Conservation (phyloP, 2,888 invertebrate species). For the Chaitophorus viminalis region DNA sequence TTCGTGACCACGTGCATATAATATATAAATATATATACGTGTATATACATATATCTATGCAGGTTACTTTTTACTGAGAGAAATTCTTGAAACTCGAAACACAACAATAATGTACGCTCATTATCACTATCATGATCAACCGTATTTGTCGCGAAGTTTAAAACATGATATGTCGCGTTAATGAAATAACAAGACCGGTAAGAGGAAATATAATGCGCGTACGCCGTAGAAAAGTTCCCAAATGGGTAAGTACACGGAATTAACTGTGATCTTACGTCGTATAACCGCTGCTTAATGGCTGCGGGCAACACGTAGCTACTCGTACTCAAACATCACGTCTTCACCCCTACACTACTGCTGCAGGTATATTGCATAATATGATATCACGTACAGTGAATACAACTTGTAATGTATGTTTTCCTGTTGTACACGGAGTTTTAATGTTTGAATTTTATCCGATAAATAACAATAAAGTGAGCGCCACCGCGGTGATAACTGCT, state of each 20-base stretch:
- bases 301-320: neutral
- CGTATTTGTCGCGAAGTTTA: neutral
- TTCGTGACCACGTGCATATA: too few relatives aligned
- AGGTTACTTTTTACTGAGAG: too few relatives aligned
- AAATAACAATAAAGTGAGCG: neutral
- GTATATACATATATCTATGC: too few relatives aligned
- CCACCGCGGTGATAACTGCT: neutral
- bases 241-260: neutral
- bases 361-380: too few relatives aligned
- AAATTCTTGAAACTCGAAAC: too few relatives aligned
- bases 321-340: neutral
- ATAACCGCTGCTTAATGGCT: neutral
- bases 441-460: neutral
- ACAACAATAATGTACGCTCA: too few relatives aligned
- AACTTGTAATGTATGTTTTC: neutral
- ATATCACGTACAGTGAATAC: neutral
- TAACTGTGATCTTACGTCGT: neutral
- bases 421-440: neutral
- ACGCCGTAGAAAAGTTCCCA: neutral
- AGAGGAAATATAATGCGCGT: neutral
- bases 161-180: neutral
- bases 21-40: too few relatives aligned
- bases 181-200: neutral
- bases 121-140: too few relatives aligned
- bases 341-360: too few relatives aligned